Evolutionary conservation across 2,797 vertebrate genomes (phyloP), one percentile per base, ranked within the genome.

Genomic region (Siniperca scherzeri): DNA sequence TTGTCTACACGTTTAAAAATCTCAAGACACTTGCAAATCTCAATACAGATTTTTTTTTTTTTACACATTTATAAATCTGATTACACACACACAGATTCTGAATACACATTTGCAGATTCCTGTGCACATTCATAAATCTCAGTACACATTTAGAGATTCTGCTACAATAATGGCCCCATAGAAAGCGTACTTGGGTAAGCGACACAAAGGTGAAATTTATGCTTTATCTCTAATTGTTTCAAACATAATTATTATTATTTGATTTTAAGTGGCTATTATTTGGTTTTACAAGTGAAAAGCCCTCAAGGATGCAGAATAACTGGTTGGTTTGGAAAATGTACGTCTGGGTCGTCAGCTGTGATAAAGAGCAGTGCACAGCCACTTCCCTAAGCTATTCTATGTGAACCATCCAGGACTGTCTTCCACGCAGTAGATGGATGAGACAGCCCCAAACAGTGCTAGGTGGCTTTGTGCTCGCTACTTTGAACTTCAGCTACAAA

Each of bases 371-470:
- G 21, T 10, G 46, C 25, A 62, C 21, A 69, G 33, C 36, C 1
- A 1, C 61, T 25, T 44, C 33, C 21, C 5, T 10, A 8, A 69
- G 78, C 56, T 27, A 44, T 42, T 53, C 46, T 55, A 3, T n/a
- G 7, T 48, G n/a, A 62, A 46, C 25, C 30, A 59, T 38, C 27
- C 13, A 11, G 25, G n/a, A 33, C 5, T 61, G 10, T 62, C 40
- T 77, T 22, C 52, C 57, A 65, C 3, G 3, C 60, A 78, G 67
- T 16, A 52, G 55, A 74, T 48, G 27, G 42, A 71, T 77, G 36
- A 38, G 25, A 46, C 50, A n/a, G 36, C 17, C 8, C 6, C 19
- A 53, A 33, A 56, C 14, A 42, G 38, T 14, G 30, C 14, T n/a
- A n/a, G n/a, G 10, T 36, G 11, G 22, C 25, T 46, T 27, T 27